Evolutionary conservation across 2,797 vertebrate genomes (phyloP).

Genomic region (Anguilla obscura): DNA sequence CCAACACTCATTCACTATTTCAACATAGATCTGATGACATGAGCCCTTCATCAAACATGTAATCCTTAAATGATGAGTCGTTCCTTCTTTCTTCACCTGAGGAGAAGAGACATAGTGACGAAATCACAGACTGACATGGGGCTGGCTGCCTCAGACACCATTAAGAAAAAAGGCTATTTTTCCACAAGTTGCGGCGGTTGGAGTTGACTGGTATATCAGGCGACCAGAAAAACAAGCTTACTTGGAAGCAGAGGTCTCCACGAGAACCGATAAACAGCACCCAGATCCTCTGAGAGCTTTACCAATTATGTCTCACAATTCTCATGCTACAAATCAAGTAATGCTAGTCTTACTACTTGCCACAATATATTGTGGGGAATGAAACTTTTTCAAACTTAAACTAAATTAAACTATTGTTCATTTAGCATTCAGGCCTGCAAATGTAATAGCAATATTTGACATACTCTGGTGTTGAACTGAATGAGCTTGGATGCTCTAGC

Average conservation of each 20-base stretch:
- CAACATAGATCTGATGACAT: conserved; percentile 27
- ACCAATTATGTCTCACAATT: not conserved
- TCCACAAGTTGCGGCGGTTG: conserved; percentile 21
- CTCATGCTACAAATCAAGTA: not conserved
- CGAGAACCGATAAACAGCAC: conserved; percentile 13
- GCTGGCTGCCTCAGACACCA: conserved; percentile 29
- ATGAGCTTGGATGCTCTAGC: not conserved
- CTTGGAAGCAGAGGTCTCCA: not conserved
- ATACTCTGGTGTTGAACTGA: conserved; percentile 29
- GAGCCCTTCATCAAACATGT: conserved; percentile 2
- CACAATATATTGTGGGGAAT: not conserved
- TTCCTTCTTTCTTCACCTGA: conserved; percentile 23
- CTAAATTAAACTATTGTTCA: conserved; percentile 23
- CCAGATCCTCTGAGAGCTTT: not conserved
- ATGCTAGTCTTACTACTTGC: not conserved
- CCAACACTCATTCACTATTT: not conserved
- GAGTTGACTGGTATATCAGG: not conserved
- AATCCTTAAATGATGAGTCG: conserved; percentile 34
- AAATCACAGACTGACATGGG: conserved; percentile 29
- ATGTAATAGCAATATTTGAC: not conserved
- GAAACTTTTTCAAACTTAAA: not conserved
- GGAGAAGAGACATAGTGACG: conserved; percentile 34
- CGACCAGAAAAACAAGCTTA: not conserved
- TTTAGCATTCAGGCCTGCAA: conserved; percentile 19
- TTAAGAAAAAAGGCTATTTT: conserved; percentile 48